Conservation (phyloP, 2,888 invertebrate genomes). For the Girardia tigrina region DNA sequence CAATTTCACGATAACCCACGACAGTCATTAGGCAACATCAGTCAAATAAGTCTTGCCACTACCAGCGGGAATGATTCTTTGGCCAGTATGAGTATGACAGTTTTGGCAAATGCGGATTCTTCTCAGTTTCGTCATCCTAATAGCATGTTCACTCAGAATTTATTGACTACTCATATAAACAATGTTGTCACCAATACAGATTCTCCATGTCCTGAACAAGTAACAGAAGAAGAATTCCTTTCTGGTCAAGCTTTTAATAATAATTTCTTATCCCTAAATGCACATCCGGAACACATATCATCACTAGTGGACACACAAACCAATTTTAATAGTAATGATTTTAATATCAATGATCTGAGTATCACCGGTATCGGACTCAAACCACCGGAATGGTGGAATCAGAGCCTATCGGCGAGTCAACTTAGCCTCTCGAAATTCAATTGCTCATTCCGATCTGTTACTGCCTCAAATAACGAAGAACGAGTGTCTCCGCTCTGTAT, state of each 20-base stretch:
- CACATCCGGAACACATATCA: background rate
- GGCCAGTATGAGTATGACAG: background rate
- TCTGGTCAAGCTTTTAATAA: background rate
- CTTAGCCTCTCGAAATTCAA: conserved; percentile 2
- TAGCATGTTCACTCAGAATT: background rate
- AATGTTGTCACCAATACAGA: background rate
- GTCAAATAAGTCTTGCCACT: background rate
- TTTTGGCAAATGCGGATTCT: background rate
- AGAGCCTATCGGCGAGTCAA: background rate
- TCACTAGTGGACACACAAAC: background rate
- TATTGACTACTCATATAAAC: background rate
- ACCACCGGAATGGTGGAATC: conserved; percentile 40
- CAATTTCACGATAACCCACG: background rate
- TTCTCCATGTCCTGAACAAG: conserved; percentile 9
- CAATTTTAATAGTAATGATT: background rate
- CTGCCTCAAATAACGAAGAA: background rate
- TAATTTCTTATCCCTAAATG: background rate
- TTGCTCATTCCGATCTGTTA: background rate
- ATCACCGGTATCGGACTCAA: conserved; percentile 46
- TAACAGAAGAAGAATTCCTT: conserved; percentile 1
- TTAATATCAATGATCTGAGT: conserved; percentile 41
- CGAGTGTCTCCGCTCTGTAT: background rate
- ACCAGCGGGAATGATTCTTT: background rate
- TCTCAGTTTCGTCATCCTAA: background rate
- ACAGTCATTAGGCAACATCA: background rate